A percentile compares a stretch with the other conserved stretches of the same genome.
Evolutionary conservation across 2,888 invertebrate species (phyloP).

Genomic region (Drosophila atripex): DNA sequence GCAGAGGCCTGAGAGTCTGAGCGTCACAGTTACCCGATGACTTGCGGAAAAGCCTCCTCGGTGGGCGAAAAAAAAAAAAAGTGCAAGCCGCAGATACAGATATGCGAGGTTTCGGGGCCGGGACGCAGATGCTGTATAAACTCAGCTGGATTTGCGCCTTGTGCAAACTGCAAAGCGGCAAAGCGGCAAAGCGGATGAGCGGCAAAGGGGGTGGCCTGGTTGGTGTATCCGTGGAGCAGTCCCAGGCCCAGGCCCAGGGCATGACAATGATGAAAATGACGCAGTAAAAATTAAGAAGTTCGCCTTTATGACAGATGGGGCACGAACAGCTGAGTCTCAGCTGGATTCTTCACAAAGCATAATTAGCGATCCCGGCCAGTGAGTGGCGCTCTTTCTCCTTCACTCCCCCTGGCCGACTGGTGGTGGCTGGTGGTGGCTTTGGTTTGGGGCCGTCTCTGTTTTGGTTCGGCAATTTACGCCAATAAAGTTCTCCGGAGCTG

Average conservation of each 20-base stretch:
- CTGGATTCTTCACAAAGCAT: slow-evolving; percentile 61
- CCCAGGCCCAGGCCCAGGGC: slow-evolving; percentile 43
- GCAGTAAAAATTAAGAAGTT: slow-evolving; percentile 81
- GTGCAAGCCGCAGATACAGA: slow-evolving; percentile 67
- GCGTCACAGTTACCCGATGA: slow-evolving; percentile 79
- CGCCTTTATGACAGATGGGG: slow-evolving; percentile 82
- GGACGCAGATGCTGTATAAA: slow-evolving; percentile 62
- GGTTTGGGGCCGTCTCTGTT: slow-evolving; percentile 20
- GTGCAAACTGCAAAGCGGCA: slow-evolving; percentile 52
- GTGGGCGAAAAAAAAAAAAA: slow-evolving; percentile 57
- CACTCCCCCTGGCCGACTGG: neutral
- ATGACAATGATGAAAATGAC: slow-evolving; percentile 81
- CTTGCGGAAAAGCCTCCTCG: slow-evolving; percentile 80
- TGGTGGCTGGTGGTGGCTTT: too few species aligned
- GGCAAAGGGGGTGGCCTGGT: slow-evolving; percentile 13
- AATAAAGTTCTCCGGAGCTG: slow-evolving; percentile 60
- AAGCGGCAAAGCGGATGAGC: slow-evolving; percentile 31
- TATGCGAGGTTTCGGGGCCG: slow-evolving; percentile 41
- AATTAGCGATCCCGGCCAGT: slow-evolving; percentile 72
- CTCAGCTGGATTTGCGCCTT: slow-evolving; percentile 49
- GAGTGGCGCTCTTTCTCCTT: slow-evolving; percentile 17
- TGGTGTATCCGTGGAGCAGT: slow-evolving; percentile 13
- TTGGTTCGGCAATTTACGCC: slow-evolving; percentile 65
- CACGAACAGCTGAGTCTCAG: slow-evolving; percentile 71
- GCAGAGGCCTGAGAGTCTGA: slow-evolving; percentile 18